Evolutionary conservation across 2,113 vertebrate genomes (phyloP).

Genomic region (Murina feae): DNA sequence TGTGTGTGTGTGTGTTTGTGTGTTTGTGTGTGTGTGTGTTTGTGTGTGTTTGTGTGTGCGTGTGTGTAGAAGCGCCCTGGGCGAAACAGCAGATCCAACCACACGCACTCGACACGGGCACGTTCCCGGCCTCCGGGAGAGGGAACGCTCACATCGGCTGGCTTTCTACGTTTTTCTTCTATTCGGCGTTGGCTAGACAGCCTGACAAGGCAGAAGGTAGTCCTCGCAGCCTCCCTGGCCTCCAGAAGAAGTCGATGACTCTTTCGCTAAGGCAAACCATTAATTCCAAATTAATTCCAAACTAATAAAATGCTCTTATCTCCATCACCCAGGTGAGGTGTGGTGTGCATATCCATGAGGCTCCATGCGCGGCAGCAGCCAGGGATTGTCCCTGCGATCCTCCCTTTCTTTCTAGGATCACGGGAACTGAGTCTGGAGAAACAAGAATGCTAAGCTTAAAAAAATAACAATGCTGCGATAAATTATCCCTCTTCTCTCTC

Average conservation of each 20-base stretch:
- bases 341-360: not conserved
- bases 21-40: too few species aligned
- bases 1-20: too few species aligned
- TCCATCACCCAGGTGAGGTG: not conserved
- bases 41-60: too few species aligned
- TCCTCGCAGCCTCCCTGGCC: not conserved
- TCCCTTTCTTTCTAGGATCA: not conserved
- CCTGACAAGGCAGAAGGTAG: conserved; percentile 53
- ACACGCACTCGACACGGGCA: conserved; percentile 75
- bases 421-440: not conserved
- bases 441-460: not conserved
- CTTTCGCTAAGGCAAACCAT: conserved; percentile 30
- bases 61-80: conserved; percentile 75
- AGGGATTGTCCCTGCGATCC: not conserved
- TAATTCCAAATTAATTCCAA: conserved; percentile 27
- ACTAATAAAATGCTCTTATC: not conserved
- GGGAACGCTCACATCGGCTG: conserved; percentile 57
- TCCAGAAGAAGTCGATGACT: not conserved
- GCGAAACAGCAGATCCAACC: conserved; percentile 83
- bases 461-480: too few species aligned
- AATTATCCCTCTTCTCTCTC: not conserved
- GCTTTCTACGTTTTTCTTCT: conserved; percentile 65
- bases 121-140: conserved; percentile 76
- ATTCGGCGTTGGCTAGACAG: conserved; percentile 51
- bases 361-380: not conserved